These are phyloP conservation scores for Halcyon leucocephala DNA, from an alignment of 2,797 vertebrate species.

Conservation along the genomic window DNA sequence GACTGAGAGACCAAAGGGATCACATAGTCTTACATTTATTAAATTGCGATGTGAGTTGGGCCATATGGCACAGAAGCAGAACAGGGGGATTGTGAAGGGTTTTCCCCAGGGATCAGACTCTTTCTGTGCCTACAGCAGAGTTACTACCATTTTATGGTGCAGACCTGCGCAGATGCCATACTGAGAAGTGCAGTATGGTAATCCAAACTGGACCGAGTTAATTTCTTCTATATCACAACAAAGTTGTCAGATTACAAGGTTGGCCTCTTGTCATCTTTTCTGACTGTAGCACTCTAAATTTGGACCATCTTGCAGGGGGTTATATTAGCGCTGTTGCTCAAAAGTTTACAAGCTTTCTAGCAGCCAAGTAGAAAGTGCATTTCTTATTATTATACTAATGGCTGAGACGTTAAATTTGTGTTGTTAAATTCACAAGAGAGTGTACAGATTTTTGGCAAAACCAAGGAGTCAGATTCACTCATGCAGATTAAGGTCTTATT, in stretches of 20 bases:
- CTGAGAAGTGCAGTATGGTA: background rate
- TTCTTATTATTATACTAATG: constrained; percentile 21
- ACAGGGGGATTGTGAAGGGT: background rate
- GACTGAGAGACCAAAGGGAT: constrained; percentile 19
- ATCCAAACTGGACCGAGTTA: background rate
- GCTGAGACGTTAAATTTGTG: constrained; percentile 23
- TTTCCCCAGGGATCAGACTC: constrained; percentile 6
- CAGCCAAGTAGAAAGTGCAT: constrained; percentile 45
- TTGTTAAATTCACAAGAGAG: constrained; percentile 40
- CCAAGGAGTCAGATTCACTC: background rate
- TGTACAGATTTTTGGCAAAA: constrained; percentile 59
- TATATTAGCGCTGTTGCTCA: constrained; percentile 1
- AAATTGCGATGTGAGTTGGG: background rate
- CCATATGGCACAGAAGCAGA: constrained; percentile 45
- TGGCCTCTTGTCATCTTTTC: background rate
- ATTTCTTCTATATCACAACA: background rate
- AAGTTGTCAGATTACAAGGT: background rate
- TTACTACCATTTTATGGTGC: background rate
- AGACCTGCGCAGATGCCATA: background rate
- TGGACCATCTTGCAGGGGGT: constrained; percentile 33
- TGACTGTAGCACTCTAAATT: background rate
- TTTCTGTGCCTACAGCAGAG: background rate
- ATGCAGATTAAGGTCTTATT: constrained; percentile 34
- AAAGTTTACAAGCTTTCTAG: constrained; percentile 48
- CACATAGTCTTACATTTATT: constrained; percentile 2